A percentile compares a stretch with the other conserved stretches of the same genome.
phyloP scores from a whole-genome alignment of 2,113 vertebrate genomes.

The Scartelaos histophorus region DNA sequence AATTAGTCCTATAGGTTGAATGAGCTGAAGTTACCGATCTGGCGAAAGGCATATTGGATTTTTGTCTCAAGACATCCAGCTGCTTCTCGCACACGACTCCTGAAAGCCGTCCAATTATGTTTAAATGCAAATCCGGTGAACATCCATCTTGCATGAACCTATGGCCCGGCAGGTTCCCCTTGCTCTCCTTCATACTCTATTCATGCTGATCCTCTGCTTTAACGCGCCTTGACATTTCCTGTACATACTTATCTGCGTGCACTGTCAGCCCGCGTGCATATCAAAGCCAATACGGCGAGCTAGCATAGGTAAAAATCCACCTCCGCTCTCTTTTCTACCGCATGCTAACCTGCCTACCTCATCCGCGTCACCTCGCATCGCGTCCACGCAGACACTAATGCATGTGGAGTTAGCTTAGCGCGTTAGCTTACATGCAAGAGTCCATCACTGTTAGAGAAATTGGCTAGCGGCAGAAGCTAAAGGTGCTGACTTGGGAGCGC shows the following conservation, averaged over 20 bases:
- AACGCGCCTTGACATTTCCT: slow-evolving; percentile 19
- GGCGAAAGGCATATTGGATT: neutral
- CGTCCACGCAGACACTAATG: slow-evolving; percentile 13
- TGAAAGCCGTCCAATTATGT: neutral
- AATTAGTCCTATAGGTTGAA: neutral
- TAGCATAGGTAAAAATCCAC: neutral
- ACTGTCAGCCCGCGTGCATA: slow-evolving; percentile 28
- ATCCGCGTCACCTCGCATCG: slow-evolving; percentile 29
- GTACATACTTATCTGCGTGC: slow-evolving; percentile 29
- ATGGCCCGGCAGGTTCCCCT: neutral
- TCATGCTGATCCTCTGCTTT: neutral
- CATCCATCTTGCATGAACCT: neutral
- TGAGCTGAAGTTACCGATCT: neutral
- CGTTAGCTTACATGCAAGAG: neutral
- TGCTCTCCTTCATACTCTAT: neutral
- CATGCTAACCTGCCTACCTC: slow-evolving; percentile 38
- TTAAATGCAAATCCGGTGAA: neutral
- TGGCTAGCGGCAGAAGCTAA: slow-evolving; percentile 1
- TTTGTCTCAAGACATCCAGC: neutral
- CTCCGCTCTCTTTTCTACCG: slow-evolving; percentile 13
- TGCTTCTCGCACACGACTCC: neutral
- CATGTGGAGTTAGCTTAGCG: slow-evolving; percentile 8
- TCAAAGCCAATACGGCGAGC: slow-evolving; percentile 16
- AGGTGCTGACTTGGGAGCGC: slow-evolving; percentile 8
- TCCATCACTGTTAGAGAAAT: slow-evolving; percentile 9